A percentile compares a stretch with the other conserved stretches of the same genome.
phyloP scores from a whole-genome alignment of 1,140 invertebrate genomes.

The Conus ventricosus region DNA sequence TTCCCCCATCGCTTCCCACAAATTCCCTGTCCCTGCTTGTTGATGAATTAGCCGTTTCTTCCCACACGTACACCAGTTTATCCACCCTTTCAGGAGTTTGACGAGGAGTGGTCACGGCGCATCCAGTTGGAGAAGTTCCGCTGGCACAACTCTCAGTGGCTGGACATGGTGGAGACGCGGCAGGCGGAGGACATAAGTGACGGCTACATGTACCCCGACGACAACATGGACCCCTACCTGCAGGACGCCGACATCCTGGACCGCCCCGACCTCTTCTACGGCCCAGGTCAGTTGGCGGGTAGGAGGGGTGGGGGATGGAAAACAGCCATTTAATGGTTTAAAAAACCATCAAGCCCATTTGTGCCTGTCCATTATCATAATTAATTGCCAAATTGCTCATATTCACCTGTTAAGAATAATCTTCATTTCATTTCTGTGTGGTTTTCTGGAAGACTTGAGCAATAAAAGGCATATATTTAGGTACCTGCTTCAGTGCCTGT shows the following conservation, averaged over 20 bases:
- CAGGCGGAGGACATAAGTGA: constrained; percentile 69
- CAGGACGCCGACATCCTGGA: constrained; percentile 73
- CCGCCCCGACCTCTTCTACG: constrained; percentile 71
- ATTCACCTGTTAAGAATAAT: too few species aligned
- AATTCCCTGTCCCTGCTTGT: too few species aligned
- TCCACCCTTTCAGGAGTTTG: constrained; percentile 81
- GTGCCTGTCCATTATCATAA: not conserved
- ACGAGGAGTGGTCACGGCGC: constrained; percentile 91
- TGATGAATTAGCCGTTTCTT: too few species aligned
- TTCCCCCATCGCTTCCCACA: too few species aligned
- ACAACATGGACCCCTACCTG: constrained; percentile 68
- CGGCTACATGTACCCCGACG: constrained; percentile 68
- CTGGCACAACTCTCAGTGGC: constrained; percentile 97
- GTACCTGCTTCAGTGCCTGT: too few species aligned
- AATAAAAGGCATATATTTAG: too few species aligned
- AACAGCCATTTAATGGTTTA: too few species aligned
- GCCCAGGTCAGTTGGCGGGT: constrained; percentile 39
- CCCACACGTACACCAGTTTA: too few species aligned
- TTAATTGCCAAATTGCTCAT: too few species aligned
- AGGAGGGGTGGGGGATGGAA: not conserved
- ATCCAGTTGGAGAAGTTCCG: constrained; percentile 96
- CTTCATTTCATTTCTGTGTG: too few species aligned
- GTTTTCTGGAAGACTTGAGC: too few species aligned
- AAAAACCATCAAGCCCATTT: not conserved
- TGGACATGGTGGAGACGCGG: constrained; percentile 89